A percentile compares a stretch with the other conserved stretches of the same genome.
Evolutionary conservation across 2,888 invertebrate genomes (phyloP).

Genomic region (Chymomyza procnemis): DNA sequence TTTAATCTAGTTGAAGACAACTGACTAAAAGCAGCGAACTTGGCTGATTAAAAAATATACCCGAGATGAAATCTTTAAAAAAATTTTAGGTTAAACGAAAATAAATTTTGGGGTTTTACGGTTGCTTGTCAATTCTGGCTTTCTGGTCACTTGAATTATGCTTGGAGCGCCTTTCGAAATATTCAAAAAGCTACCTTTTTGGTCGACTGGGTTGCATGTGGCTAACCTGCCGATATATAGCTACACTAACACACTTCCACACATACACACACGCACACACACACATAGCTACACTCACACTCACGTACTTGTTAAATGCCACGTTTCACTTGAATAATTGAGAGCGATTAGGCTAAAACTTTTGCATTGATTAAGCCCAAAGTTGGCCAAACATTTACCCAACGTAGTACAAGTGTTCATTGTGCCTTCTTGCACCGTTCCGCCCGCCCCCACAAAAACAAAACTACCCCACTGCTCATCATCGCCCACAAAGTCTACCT

Average conservation of each 20-base stretch:
- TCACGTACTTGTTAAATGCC: conserved; percentile 76
- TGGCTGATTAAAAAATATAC: no score
- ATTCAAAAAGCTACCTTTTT: no score
- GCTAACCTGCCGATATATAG: conserved; percentile 11
- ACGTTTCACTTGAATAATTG: conserved; percentile 77
- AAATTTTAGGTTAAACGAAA: no score
- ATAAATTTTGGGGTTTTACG: no score
- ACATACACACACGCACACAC: conserved; percentile 42
- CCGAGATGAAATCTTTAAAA: no score
- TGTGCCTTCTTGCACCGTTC: conserved; percentile 21
- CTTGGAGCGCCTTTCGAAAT: no score
- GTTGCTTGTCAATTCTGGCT: no score
- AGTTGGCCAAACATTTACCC: conserved; percentile 68
- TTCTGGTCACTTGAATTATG: no score
- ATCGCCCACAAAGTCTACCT: conserved; percentile 8
- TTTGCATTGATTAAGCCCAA: conserved; percentile 76
- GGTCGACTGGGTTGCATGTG: conserved; percentile 7
- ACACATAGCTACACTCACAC: conserved; percentile 4
- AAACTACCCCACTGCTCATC: conserved; percentile 11
- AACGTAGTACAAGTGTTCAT: conserved; percentile 20
- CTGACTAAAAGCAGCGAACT: no score
- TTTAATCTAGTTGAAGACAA: no score
- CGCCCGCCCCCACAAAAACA: conserved; percentile 33
- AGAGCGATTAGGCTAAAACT: conserved; percentile 76
- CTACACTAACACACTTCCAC: conserved; percentile 40